A percentile compares a stretch with the other conserved stretches of the same genome.
These are phyloP conservation scores for Hapalemur alaotrensis DNA, from an alignment of 2,797 vertebrate genomes.

Conservation along the genomic window DNA sequence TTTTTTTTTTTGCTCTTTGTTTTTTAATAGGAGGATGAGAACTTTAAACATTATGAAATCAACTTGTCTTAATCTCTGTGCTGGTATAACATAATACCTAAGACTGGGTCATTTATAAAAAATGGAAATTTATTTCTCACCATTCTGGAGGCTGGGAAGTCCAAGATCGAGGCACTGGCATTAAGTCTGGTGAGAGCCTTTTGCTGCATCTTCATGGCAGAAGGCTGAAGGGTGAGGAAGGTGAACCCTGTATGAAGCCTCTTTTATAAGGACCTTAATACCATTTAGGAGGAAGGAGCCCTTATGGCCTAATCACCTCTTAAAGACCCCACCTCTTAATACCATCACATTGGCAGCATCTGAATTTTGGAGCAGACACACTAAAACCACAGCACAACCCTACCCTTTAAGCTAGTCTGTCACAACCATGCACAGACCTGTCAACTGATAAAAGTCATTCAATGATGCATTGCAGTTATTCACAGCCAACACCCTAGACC, in stretches of 20 bases:
- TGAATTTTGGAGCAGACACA: background rate
- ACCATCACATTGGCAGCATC: background rate
- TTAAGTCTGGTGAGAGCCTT: background rate
- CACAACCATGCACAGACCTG: background rate
- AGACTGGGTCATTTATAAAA: background rate
- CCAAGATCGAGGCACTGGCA: background rate
- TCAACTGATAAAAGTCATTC: background rate
- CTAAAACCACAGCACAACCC: background rate
- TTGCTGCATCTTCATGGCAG: background rate
- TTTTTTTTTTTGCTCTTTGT: background rate
- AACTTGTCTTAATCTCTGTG: background rate
- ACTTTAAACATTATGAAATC: background rate
- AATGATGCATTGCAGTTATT: fast-evolving
- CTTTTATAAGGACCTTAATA: background rate
- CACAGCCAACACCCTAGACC: background rate
- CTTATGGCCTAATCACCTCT: background rate
- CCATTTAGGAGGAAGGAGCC: background rate
- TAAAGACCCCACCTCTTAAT: background rate
- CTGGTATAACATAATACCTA: background rate
- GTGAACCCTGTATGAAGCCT: background rate
- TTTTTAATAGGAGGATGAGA: background rate
- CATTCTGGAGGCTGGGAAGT: background rate
- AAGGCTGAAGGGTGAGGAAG: background rate
- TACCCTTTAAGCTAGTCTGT: background rate
- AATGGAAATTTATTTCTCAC: background rate